A percentile compares a stretch with the other conserved stretches of the same genome.
phyloP scores from a whole-genome alignment of 2,797 vertebrate genomes.

The Brachyrhaphis roseni region DNA sequence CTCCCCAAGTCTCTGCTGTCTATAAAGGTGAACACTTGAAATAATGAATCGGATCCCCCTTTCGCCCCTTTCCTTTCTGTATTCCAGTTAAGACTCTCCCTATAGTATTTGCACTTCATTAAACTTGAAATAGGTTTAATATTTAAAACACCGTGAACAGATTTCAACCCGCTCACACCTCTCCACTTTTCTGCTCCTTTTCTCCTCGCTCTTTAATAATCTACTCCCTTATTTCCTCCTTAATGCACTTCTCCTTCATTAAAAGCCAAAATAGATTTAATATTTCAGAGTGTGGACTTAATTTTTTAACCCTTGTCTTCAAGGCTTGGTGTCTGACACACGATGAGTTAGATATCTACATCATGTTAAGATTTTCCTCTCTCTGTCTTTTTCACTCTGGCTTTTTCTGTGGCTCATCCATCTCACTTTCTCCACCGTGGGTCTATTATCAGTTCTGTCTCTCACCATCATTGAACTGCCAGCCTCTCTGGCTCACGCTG shows the following conservation, averaged over 20 bases:
- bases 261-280: conserved; percentile 83
- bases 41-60: conserved; percentile 84
- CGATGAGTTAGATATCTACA: conserved; percentile 50
- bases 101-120: conserved; percentile 87
- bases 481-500: conserved; percentile 31
- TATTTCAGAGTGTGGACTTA: conserved; percentile 79
- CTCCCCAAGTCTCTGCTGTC: conserved; percentile 78
- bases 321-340: conserved; percentile 45
- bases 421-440: conserved; percentile 55
- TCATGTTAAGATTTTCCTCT: conserved; percentile 35
- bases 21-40: conserved; percentile 82
- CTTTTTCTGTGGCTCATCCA: conserved; percentile 43
- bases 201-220: conserved; percentile 78
- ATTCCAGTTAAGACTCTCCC: conserved; percentile 84
- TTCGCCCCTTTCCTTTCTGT: conserved; percentile 80
- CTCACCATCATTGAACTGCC: conserved; percentile 53
- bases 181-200: conserved; percentile 35
- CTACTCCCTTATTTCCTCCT: conserved; percentile 80
- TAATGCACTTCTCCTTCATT: conserved; percentile 82
- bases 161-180: conserved; percentile 76
- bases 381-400: conserved; percentile 2
- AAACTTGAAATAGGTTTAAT: conserved; percentile 88
- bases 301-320: conserved; percentile 72
- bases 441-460: conserved; percentile 62
- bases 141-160: conserved; percentile 86